Base-by-base conservation (phyloP, 2,113 vertebrate species). In the Erythrocercus mccallii region DNA sequence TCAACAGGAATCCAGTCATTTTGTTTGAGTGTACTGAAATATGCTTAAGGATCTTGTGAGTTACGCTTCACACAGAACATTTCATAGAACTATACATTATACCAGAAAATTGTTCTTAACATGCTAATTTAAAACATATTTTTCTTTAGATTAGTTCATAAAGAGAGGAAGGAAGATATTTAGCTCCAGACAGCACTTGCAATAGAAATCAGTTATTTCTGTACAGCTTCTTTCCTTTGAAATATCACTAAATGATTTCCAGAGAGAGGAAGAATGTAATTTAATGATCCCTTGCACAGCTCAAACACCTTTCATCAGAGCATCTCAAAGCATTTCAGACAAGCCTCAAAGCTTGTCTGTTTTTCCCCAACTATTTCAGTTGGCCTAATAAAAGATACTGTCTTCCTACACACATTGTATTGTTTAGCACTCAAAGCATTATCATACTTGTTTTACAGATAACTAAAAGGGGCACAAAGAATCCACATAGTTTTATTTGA, bases 251-350 rank as follows among this genome's bases (percentile, higher is more conserved):
- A 95, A 96, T 92, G 82, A 94, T 93, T 97, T 96, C 90, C 95
- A 95, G 96, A 95, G 94, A 94, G 79, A 92, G 82, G 87, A 95
- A 95, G 94, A 96, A 94, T 77, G 93, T 96, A 93, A 96, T 96
- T 91, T 96, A 97, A 95, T 95, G 95, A 97, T 96, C 90, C 88
- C 92, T 94, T 88, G 93, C 95, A 93, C 92, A 87, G 81, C 84
- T 96, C 86, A 5, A 95, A 79, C 91, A 97, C 95, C 94, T 97
- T 97, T 96, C 92, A 96, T 96, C 85, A 91, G 93, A 93, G 92
- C 92, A 78, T 95, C 94, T 93, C 92, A 96, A 93, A 96, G 90
- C 79, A 68, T 90, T 96, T 95, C 92, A 95, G 88, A 81, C 94
- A 95, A 94, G 91, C 86, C 94, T 92, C 88, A 96, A 95, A 96